Conservation (phyloP, 1,140 invertebrate species). For the Drosophila saltans region DNA sequence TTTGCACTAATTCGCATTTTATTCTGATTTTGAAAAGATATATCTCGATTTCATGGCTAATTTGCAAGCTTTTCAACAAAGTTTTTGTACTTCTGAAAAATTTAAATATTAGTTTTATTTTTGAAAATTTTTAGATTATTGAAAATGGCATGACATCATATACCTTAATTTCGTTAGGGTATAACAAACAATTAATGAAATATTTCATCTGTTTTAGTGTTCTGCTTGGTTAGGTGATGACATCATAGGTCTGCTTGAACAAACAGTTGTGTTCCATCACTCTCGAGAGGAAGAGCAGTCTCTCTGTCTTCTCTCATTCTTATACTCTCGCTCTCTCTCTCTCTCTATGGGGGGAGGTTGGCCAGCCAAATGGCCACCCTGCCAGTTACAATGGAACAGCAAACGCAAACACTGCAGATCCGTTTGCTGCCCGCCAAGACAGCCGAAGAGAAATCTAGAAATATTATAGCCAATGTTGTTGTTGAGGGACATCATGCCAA, state of each 20-base stretch:
- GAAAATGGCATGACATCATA: not conserved
- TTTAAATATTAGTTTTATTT: too few relatives aligned
- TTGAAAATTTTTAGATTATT: too few relatives aligned
- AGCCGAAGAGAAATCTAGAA: constrained; percentile 66
- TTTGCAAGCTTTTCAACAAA: too few relatives aligned
- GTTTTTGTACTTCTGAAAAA: too few relatives aligned
- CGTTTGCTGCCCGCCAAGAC: constrained; percentile 68
- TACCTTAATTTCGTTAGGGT: not conserved
- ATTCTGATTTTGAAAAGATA: too few relatives aligned
- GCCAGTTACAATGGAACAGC: constrained; percentile 68
- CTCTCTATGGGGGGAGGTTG: constrained; percentile 39
- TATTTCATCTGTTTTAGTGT: constrained; percentile 35
- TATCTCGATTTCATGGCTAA: too few relatives aligned
- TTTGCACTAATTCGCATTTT: too few relatives aligned
- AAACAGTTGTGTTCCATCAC: constrained; percentile 5
- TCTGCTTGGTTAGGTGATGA: constrained; percentile 46
- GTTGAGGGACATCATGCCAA: constrained; percentile 55
- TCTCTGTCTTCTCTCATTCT: constrained; percentile 18
- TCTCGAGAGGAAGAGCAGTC: not conserved
- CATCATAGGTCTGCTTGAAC: constrained; percentile 41
- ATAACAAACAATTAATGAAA: constrained; percentile 34
- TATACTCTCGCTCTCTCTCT: constrained; percentile 24
- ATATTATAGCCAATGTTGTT: constrained; percentile 77
- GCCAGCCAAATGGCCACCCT: constrained; percentile 7
- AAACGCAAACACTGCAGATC: constrained; percentile 65